A percentile compares a stretch with the other conserved stretches of the same genome.
phyloP scores from a whole-genome alignment of 2,797 vertebrate species.

The Enteromius fasciolatus region DNA sequence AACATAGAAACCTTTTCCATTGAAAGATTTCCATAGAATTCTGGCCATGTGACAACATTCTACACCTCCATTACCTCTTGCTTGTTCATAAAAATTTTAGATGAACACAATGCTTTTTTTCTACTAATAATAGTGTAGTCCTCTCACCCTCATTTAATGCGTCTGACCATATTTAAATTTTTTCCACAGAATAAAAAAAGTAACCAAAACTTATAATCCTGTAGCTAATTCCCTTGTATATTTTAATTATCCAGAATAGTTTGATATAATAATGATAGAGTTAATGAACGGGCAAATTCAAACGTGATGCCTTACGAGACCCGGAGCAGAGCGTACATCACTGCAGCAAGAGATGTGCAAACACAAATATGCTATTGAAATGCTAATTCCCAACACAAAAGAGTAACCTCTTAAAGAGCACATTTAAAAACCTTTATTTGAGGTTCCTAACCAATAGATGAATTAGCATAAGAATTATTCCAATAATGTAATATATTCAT shows the following conservation, averaged over 20 bases:
- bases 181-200: background rate
- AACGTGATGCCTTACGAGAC: conserved; percentile 49
- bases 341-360: conserved; percentile 58
- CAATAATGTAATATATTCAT: conserved; percentile 21
- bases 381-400: conserved; percentile 58
- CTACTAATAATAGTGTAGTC: background rate
- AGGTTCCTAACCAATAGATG: conserved; percentile 54
- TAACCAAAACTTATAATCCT: background rate
- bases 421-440: conserved; percentile 62
- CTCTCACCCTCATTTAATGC: background rate
- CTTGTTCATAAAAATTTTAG: background rate
- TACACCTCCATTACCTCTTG: background rate
- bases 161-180: background rate
- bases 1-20: background rate
- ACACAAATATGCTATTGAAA: conserved; percentile 63
- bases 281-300: conserved; percentile 60
- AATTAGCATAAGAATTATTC: conserved; percentile 50
- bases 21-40: background rate
- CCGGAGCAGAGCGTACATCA: conserved; percentile 45
- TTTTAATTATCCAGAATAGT: conserved; percentile 10
- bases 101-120: background rate
- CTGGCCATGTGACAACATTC: background rate
- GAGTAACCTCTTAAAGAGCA: conserved; percentile 55
- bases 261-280: conserved; percentile 46
- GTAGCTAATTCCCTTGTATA: background rate